Percentiles rank a stretch among this genome's conserved stretches.
phyloP scores from a whole-genome alignment of 2,888 invertebrate genomes.

The Sthenelais limicola region DNA sequence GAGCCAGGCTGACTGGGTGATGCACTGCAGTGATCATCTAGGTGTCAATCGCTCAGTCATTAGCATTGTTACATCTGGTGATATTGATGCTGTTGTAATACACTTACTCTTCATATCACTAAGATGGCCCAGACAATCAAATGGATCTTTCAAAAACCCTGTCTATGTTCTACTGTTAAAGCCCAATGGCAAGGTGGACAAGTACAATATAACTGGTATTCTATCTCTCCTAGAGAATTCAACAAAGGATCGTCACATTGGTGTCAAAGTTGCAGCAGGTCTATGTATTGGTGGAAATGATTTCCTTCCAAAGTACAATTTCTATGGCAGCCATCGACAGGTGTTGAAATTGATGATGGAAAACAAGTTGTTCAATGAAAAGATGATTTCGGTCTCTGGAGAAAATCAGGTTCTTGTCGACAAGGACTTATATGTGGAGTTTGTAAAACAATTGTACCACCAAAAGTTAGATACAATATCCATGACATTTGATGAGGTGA shows the following conservation, averaged over 20 bases:
- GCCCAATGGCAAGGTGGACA: not conserved
- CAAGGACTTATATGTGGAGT: too few relatives aligned
- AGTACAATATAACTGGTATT: not conserved
- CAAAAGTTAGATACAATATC: too few relatives aligned
- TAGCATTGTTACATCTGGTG: not conserved
- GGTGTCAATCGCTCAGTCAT: not conserved
- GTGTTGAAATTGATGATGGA: too few relatives aligned
- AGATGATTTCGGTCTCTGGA: too few relatives aligned
- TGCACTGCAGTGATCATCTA: not conserved
- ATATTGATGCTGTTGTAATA: not conserved
- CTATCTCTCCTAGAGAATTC: not conserved
- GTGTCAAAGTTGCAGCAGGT: constrained; percentile 10
- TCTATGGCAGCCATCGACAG: too few relatives aligned
- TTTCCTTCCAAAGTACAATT: constrained; percentile 12
- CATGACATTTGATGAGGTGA: too few relatives aligned
- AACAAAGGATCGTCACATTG: constrained; percentile 1
- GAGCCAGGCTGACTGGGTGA: constrained; percentile 10
- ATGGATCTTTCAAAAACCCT: not conserved
- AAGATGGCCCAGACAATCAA: not conserved
- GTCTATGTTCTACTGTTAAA: not conserved
- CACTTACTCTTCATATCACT: not conserved
- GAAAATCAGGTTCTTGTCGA: too few relatives aligned
- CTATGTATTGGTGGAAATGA: constrained; percentile 31
- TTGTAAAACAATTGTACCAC: too few relatives aligned
- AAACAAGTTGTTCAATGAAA: too few relatives aligned